Conservation (phyloP, 2,888 invertebrate species). For the Hemistola chrysoprasaria region DNA sequence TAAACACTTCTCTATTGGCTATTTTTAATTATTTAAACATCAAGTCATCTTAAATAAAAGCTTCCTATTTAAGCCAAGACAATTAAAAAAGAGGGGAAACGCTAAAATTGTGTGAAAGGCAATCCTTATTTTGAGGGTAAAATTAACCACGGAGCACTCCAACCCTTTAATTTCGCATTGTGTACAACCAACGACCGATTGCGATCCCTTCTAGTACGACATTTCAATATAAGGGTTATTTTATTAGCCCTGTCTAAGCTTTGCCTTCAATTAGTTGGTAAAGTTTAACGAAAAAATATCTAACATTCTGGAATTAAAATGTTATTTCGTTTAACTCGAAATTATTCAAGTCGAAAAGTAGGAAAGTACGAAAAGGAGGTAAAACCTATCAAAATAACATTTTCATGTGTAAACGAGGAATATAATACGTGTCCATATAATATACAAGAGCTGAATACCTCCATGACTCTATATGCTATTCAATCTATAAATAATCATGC, state of each 20-base stretch:
- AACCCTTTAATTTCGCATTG: conserved; percentile 33
- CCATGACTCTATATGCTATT: no score
- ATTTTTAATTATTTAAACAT: no score
- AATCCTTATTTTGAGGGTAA: conserved; percentile 28
- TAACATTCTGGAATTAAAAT: no score
- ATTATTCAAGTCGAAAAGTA: no score
- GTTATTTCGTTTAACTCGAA: no score
- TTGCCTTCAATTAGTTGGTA: conserved; percentile 28
- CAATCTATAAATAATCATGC: no score
- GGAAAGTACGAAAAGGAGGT: no score
- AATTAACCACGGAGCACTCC: conserved; percentile 33
- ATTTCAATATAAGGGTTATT: conserved; percentile 33
- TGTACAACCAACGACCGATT: conserved; percentile 31
- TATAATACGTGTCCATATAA: no score
- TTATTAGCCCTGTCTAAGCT: conserved; percentile 29
- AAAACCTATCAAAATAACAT: no score
- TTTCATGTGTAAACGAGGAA: no score
- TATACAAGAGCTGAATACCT: no score
- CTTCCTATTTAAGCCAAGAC: conserved; percentile 16
- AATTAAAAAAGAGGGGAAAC: conserved; percentile 28
- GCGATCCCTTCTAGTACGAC: conserved; percentile 24
- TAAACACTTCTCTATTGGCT: no score
- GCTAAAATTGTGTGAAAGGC: conserved; percentile 27
- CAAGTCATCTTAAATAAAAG: conserved; percentile 7
- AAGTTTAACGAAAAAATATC: conserved; percentile 28